Base-by-base conservation (phyloP, 2,113 vertebrate species). In the Syngnathus scovelli region DNA sequence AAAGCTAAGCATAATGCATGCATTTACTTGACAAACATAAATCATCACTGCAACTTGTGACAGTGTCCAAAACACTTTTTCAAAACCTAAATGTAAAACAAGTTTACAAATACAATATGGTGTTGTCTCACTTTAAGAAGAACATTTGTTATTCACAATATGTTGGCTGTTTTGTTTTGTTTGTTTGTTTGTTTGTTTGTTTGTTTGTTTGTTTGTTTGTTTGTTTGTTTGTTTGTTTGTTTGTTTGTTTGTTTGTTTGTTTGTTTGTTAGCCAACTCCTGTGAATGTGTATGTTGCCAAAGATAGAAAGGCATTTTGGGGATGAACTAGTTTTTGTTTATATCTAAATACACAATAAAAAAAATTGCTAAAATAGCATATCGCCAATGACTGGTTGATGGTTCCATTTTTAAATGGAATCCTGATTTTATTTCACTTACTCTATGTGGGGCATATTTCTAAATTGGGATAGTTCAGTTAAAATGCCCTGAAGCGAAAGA, bases 1-100 rank as follows among this genome's bases (percentile, higher is more conserved):
- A 66, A 63, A 69, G 55, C 16, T 19, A 82, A 82, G 78, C 80
- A 80, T 74, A 74, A 89, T 80, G 85, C 92, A 94, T 94, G 92
- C 92, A 93, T 81, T 87, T 85, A 82, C 87, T 85, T 49, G 71
- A 84, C 78, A 74, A 83, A 82, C 52, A 82, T 52, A 55, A 76
- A 8, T 51, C 19, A 41, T 36, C 61, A 37, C 41, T 59, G 39
- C 38, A 65, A 74, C 54, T 56, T 69, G 56, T 74, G 72, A 87
- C 66, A 23, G 68, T 74, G 73, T 78, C 56, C 51, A 69, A 79
- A 87, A 84, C 69, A 81, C 71, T 73, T 61, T 64, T 6, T 46
- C 66, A 74, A 85, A 84, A 84, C 81, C 67, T 44, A 83, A 74
- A 83, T 67, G 80, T 37, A 61, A 64, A 49, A 33, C 8, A 5